Evolutionary conservation across 2,888 invertebrate species (phyloP).

Genomic region (Tillus elongatus): DNA sequence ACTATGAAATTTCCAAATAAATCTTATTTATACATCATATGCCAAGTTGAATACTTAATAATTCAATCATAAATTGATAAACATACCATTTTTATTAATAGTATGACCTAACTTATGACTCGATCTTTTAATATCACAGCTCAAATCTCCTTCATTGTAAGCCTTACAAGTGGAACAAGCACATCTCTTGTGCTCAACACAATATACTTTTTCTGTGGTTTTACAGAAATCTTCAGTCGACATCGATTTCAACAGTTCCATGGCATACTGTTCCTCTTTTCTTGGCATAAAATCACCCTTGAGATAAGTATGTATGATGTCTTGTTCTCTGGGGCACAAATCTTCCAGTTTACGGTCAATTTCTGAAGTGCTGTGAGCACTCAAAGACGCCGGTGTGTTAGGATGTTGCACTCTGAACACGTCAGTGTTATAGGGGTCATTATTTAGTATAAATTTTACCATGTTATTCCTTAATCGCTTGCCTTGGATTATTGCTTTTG

Average conservation of each 20-base stretch:
- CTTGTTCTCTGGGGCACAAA: constrained; percentile 21
- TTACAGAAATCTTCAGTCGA: constrained; percentile 37
- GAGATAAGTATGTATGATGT: constrained; percentile 33
- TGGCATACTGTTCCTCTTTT: constrained; percentile 37
- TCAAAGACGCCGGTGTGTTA: neutral
- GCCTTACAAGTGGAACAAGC: constrained; percentile 34
- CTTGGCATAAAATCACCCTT: constrained; percentile 39
- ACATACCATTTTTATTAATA: too few species aligned
- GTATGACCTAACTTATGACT: too few species aligned
- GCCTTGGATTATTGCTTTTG: too few species aligned
- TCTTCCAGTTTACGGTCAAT: neutral
- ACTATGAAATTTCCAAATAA: too few species aligned
- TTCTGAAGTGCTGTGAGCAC: neutral
- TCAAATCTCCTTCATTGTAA: constrained; percentile 28
- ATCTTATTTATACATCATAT: too few species aligned
- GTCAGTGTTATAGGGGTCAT: constrained; percentile 35
- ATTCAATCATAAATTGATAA: too few species aligned
- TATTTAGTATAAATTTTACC: constrained; percentile 38
- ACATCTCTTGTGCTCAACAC: constrained; percentile 23
- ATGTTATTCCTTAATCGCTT: constrained; percentile 37
- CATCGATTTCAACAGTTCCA: constrained; percentile 39
- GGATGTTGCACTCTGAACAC: too few species aligned
- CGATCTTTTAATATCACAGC: constrained; percentile 24
- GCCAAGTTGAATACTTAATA: too few species aligned
- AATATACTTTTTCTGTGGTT: constrained; percentile 29